Percentiles rank a stretch among this genome's conserved stretches.
These are phyloP conservation scores for Hycleus cichorii DNA, from an alignment of 1,140 invertebrate species.

Conservation along the genomic window DNA sequence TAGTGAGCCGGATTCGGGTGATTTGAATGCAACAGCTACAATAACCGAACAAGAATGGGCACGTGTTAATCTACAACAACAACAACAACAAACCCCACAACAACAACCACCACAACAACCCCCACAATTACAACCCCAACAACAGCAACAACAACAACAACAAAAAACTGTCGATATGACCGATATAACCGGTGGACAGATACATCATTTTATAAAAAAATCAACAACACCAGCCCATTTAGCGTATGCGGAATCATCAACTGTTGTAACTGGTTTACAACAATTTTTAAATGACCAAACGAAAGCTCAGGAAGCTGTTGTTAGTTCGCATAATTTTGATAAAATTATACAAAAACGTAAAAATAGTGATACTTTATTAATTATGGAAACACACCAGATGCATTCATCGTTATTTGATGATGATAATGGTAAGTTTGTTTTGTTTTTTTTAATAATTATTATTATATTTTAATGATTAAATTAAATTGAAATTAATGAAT, in stretches of 20 bases:
- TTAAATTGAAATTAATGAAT: no score
- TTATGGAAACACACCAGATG: constrained; percentile 36
- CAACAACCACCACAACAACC: constrained; percentile 13
- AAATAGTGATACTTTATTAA: constrained; percentile 34
- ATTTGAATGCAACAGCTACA: constrained; percentile 35
- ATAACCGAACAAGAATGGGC: constrained; percentile 29
- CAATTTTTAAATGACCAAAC: constrained; percentile 32
- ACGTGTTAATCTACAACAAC: background rate
- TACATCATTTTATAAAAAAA: constrained; percentile 27
- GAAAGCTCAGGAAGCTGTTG: constrained; percentile 29
- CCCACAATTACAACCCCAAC: constrained; percentile 15
- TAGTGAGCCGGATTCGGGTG: constrained; percentile 67
- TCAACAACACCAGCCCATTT: constrained; percentile 33
- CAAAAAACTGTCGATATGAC: constrained; percentile 17
- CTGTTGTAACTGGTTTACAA: constrained; percentile 29
- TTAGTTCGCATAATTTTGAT: constrained; percentile 37
- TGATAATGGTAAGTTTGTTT: constrained; percentile 33
- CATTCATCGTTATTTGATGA: constrained; percentile 34
- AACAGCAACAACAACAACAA: background rate
- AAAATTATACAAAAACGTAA: constrained; percentile 34
- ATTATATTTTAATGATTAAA: background rate
- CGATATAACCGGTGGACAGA: constrained; percentile 25
- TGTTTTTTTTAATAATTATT: background rate
- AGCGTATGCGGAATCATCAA: constrained; percentile 37
- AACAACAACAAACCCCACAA: constrained; percentile 13